These are phyloP conservation scores for Tetranychus truncatus DNA, from an alignment of 2,888 invertebrate species.

Conservation along the genomic window DNA sequence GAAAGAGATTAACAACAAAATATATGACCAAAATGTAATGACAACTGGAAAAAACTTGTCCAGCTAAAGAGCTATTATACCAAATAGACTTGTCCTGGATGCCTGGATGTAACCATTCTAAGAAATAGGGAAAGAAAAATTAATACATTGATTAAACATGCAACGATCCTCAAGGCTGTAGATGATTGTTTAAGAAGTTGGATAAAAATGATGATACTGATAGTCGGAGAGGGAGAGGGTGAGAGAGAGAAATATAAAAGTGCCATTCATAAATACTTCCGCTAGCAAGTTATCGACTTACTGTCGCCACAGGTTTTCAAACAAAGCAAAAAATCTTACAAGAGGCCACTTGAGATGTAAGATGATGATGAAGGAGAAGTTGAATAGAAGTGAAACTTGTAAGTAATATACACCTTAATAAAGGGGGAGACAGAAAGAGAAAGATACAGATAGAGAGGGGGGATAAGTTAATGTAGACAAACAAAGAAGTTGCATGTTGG, in stretches of 20 bases:
- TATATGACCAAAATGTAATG: too few relatives aligned
- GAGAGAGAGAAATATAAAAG: not conserved
- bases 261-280: not conserved
- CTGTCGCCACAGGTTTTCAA: not conserved
- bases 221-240: not conserved
- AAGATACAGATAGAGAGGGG: not conserved
- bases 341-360: not conserved
- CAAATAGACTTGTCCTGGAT: too few relatives aligned
- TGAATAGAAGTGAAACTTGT: not conserved
- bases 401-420: slow-evolving; percentile 2
- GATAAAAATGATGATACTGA: not conserved
- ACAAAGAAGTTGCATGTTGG: too few relatives aligned
- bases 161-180: not conserved
- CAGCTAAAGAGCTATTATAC: too few relatives aligned
- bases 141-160: too few relatives aligned
- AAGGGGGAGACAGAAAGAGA: not conserved
- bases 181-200: not conserved
- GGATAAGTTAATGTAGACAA: too few relatives aligned
- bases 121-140: too few relatives aligned
- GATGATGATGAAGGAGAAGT: not conserved
- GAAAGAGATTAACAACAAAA: too few relatives aligned
- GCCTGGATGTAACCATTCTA: too few relatives aligned
- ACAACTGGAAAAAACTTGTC: too few relatives aligned
- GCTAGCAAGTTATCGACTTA: not conserved
- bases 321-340: not conserved